Percentiles rank a stretch among this genome's conserved stretches.
Conservation (phyloP, 2,888 invertebrate genomes). For the Muscina levida region DNA sequence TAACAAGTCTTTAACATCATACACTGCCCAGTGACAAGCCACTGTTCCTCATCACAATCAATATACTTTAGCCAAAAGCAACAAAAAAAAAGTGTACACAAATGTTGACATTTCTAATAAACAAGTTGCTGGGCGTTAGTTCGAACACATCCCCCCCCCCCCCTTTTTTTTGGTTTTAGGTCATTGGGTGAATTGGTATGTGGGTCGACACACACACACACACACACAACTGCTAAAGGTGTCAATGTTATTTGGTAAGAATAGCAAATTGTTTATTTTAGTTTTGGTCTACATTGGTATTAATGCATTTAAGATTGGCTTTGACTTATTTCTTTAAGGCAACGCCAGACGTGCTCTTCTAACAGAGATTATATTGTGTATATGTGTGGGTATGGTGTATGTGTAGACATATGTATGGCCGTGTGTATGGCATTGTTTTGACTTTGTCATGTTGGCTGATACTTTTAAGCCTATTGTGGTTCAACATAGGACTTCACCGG, state of each 20-base stretch:
- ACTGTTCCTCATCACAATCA: too few relatives aligned
- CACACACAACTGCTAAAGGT: conserved; percentile 15
- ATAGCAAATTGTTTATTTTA: conserved; percentile 20
- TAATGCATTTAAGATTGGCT: conserved; percentile 45
- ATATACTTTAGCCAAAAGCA: background rate
- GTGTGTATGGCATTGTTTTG: background rate
- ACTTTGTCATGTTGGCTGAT: background rate
- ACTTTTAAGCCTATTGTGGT: conserved; percentile 13
- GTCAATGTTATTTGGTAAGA: conserved; percentile 33
- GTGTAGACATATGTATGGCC: too few relatives aligned
- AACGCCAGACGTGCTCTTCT: too few relatives aligned
- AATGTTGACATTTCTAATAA: conserved; percentile 34
- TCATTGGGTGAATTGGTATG: background rate
- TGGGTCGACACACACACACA: conserved; percentile 29
- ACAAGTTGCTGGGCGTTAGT: background rate
- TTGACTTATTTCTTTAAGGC: conserved; percentile 22
- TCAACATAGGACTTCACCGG: background rate
- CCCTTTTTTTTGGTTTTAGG: background rate
- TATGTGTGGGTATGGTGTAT: too few relatives aligned
- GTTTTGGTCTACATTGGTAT: conserved; percentile 41
- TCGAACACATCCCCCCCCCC: too few relatives aligned
- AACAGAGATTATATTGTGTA: too few relatives aligned
- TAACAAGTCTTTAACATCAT: background rate
- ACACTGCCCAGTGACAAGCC: background rate
- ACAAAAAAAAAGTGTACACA: conserved; percentile 13